These are phyloP conservation scores for Malurus melanocephalus DNA, from an alignment of 2,113 vertebrate genomes.

Conservation along the genomic window DNA sequence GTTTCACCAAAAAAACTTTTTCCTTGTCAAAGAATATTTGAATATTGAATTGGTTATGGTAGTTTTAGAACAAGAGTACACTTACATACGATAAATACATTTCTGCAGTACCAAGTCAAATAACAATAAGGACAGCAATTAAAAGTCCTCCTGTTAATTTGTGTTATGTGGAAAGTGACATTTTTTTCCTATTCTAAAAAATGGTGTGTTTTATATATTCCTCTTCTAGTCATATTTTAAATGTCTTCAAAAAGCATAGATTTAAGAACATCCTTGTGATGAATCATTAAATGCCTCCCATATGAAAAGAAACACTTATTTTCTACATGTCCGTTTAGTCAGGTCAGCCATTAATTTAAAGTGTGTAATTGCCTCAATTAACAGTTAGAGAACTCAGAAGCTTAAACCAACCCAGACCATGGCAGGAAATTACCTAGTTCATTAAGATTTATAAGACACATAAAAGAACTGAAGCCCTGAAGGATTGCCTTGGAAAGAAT, in stretches of 20 bases:
- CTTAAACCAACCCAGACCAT: neutral
- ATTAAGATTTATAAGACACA: neutral
- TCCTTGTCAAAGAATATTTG: neutral
- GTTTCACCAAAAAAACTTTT: neutral
- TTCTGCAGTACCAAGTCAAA: neutral
- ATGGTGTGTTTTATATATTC: neutral
- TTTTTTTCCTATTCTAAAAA: neutral
- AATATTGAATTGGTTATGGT: neutral
- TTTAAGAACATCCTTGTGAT: neutral
- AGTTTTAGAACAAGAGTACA: neutral
- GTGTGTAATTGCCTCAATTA: neutral
- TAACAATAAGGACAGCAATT: neutral
- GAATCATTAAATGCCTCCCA: neutral
- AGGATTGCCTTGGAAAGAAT: neutral
- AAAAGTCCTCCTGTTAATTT: neutral
- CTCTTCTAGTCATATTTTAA: neutral
- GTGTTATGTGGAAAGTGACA: neutral
- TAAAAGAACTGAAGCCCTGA: neutral
- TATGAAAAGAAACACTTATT: neutral
- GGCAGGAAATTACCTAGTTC: neutral
- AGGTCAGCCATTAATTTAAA: neutral
- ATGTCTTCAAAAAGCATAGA: neutral
- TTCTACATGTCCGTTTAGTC: neutral
- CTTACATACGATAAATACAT: neutral
- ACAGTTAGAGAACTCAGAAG: neutral